Evolutionary conservation across 2,113 vertebrate species (phyloP), one percentile per base, ranked within the genome.

Genomic region (Ptychochromis oligacanthus): DNA sequence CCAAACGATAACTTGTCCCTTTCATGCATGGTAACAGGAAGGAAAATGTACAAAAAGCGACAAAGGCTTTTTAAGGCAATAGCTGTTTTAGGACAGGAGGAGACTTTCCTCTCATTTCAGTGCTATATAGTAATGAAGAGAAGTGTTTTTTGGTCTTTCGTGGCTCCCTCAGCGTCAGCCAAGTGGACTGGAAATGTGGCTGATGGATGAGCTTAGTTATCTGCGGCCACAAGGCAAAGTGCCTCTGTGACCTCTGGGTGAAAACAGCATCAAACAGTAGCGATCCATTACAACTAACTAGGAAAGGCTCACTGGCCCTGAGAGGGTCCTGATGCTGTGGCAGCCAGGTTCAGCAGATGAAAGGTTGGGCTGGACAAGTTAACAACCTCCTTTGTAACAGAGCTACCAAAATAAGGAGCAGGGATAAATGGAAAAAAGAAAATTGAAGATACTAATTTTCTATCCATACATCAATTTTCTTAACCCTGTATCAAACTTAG

Each of bases 11-110:
- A 31, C 55, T 72, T 72, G 24, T 24, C 61, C 49, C 58, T 28
- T 34, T 57, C 38, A 58, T 77, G 34, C 20, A 10, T 46, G 28
- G 34, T 18, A 60, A 34, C 61, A 58, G 46, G 11, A 57, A 17
- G 22, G 12, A 90, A 96, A 97, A 80, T 96, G 90, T n/a, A 89
- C 82, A 87, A 59, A 89, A 89, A 92, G 67, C 54, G 34, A 36
- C 24, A 24, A 55, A 54, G 3, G 24, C 31, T n/a, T 89, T 61
- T 36, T 76, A 74, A 88, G 85, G 94, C 8, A 26, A 76, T 56
- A 36, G 22, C 49, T 65, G 5, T 81, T 87, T 81, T 52, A 59
- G 38, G 60, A 52, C 43, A 64, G 22, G 7, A 26, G 20, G 24
- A 55, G n/a, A 64, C 38, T 83, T 75, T 72, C 22, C 56, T 34